These are phyloP conservation scores for Phymastichus coffea DNA, from an alignment of 1,140 invertebrate genomes.

Conservation along the genomic window DNA sequence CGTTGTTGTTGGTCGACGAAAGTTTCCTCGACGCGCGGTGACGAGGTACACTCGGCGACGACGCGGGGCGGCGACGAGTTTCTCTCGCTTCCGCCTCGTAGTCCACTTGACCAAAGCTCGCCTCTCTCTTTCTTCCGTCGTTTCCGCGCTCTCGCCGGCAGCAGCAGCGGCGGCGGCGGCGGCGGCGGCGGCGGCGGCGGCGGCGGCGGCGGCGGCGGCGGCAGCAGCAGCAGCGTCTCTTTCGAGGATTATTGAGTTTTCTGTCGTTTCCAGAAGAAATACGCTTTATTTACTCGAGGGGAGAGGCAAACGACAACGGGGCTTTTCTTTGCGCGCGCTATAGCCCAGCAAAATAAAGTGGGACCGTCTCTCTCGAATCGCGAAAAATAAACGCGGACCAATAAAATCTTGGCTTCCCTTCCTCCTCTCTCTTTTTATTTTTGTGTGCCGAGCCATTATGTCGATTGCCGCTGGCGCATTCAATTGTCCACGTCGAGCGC, in stretches of 20 bases:
- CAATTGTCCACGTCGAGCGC: neutral
- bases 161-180: conserved; percentile 28
- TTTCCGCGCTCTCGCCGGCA: neutral
- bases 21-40: too few relatives aligned
- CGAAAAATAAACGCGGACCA: neutral
- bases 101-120: too few relatives aligned
- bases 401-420: neutral
- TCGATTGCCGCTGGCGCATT: conserved; percentile 14
- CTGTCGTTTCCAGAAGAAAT: conserved; percentile 56
- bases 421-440: too few relatives aligned
- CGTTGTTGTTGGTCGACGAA: too few relatives aligned
- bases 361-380: too few relatives aligned
- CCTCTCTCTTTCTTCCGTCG: neutral
- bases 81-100: too few relatives aligned
- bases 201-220: neutral
- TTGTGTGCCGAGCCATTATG: conserved; percentile 26
- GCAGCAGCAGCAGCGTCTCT: conserved; percentile 22
- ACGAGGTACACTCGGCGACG: too few relatives aligned
- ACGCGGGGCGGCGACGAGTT: too few relatives aligned
- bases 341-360: conserved; percentile 3
- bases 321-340: neutral
- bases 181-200: conserved; percentile 24
- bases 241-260: conserved; percentile 55
- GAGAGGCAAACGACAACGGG: conserved; percentile 10
- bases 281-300: conserved; percentile 50